Evolutionary conservation across 2,113 vertebrate genomes (phyloP), one percentile per base, ranked within the genome.

Genomic region (Solea senegalensis): DNA sequence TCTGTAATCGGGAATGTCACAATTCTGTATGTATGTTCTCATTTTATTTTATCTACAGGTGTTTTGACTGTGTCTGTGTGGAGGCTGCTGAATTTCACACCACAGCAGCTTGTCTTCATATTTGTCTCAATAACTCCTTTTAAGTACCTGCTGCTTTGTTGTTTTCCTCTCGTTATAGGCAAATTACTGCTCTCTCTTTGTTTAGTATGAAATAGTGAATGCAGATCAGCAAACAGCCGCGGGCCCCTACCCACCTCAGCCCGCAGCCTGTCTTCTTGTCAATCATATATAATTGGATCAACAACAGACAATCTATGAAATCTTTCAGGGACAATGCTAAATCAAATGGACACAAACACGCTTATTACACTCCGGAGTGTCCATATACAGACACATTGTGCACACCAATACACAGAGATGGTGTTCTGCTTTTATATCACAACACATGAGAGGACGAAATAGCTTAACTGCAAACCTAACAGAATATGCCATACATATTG

Each of bases 281-380:
- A 92, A 79, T 93, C 92, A 93, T 76, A 80, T 87, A 83, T 92
- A 93, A 92, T 93, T 91, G 86, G 87, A 87, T 81, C 80, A 80
- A 76, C 87, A 89, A 66, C 53, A 61, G 74, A 62, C 83, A 87
- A 80, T 87, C 88, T 76, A 74, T 83, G 65, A 88, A 87, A 86
- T 88, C 61, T 74, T 83, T 89, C 44, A 73, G 65, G 61, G 69
- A 65, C 60, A 78, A 65, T 49, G 10, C 45, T 64, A 63, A 75
- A 65, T 71, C 26, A 67, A 80, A 84, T 65, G 61, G 57, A 76
- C 57, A 85, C 7, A 67, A 15, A 69, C 49, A 58, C 58, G 66
- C 16, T 43, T n/a, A 64, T 12, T 41, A 10, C 45, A 48, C 45
- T 10, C 9, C 5, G 14, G 45, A 5, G 14, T 48, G 45, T 48